These are phyloP conservation scores for Allochrocebus solatus DNA, from an alignment of 2,797 vertebrate genomes.

Conservation along the genomic window DNA sequence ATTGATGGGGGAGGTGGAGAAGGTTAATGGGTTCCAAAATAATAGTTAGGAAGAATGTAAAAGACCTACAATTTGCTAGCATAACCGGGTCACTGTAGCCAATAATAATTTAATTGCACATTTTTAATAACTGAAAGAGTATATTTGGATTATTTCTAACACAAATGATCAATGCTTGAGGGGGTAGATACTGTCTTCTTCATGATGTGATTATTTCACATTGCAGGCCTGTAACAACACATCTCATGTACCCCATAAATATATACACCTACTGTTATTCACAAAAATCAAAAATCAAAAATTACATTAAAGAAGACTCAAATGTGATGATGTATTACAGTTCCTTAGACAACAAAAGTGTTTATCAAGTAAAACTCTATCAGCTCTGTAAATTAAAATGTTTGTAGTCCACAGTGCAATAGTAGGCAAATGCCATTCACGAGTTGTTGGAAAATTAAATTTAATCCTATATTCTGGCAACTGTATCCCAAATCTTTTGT, in stretches of 20 bases:
- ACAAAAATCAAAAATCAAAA: neutral
- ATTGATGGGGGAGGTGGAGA: neutral
- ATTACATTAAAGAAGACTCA: neutral
- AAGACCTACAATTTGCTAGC: neutral
- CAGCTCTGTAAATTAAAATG: neutral
- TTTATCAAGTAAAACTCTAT: neutral
- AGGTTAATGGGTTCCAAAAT: neutral
- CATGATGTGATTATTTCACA: neutral
- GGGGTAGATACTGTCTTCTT: neutral
- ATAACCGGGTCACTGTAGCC: neutral
- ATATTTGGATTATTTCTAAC: neutral
- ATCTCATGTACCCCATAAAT: neutral
- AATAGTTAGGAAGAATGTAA: too few relatives aligned
- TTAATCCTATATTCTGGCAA: neutral
- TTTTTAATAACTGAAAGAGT: neutral
- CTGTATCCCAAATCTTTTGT: neutral
- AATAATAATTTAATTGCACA: neutral
- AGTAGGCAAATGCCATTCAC: neutral
- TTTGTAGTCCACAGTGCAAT: neutral
- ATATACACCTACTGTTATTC: neutral
- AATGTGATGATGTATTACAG: neutral
- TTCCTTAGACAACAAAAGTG: accelerated
- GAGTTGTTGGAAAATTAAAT: neutral
- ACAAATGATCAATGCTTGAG: neutral
- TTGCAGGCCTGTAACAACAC: neutral